Conservation (phyloP, 2,797 vertebrate species). For the Echeneis naucrates region DNA sequence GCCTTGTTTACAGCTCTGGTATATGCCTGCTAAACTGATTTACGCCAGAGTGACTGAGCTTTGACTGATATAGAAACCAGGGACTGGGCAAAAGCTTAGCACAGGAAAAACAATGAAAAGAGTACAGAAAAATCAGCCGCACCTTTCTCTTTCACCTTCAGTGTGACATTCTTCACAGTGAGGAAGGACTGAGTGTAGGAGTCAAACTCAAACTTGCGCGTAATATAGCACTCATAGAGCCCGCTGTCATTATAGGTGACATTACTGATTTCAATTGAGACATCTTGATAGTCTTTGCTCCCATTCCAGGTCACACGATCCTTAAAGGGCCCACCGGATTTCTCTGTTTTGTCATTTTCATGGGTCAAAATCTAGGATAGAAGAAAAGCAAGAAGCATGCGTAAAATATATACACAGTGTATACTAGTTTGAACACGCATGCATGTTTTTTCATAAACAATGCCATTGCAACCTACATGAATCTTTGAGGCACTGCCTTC, state of each 20-base stretch:
- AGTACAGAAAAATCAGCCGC: slow-evolving; percentile 35
- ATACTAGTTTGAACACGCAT: not conserved
- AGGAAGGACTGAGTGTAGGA: slow-evolving; percentile 82
- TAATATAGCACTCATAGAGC: slow-evolving; percentile 88
- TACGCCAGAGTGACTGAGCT: slow-evolving; percentile 30
- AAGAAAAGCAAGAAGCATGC: not conserved
- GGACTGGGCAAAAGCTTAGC: slow-evolving; percentile 12
- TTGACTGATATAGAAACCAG: slow-evolving; percentile 32
- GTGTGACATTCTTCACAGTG: slow-evolving; percentile 80
- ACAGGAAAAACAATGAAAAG: not conserved
- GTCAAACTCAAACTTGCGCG: slow-evolving; percentile 89
- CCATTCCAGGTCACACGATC: slow-evolving; percentile 91
- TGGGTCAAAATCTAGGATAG: slow-evolving; percentile 74
- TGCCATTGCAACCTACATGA: slow-evolving; percentile 63
- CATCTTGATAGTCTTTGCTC: slow-evolving; percentile 93
- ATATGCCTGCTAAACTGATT: slow-evolving; percentile 9
- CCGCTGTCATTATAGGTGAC: slow-evolving; percentile 90
- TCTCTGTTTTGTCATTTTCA: accelerated
- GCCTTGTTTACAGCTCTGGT: not conserved
- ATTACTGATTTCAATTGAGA: slow-evolving; percentile 91
- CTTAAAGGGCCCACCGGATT: slow-evolving; percentile 78
- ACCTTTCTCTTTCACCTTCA: slow-evolving; percentile 90
- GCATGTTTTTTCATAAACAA: not conserved
- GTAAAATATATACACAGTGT: not conserved
- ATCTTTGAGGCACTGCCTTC: slow-evolving; percentile 11